These are phyloP conservation scores for Enteromius viviparus DNA, from an alignment of 2,797 vertebrate species.

Conservation along the genomic window DNA sequence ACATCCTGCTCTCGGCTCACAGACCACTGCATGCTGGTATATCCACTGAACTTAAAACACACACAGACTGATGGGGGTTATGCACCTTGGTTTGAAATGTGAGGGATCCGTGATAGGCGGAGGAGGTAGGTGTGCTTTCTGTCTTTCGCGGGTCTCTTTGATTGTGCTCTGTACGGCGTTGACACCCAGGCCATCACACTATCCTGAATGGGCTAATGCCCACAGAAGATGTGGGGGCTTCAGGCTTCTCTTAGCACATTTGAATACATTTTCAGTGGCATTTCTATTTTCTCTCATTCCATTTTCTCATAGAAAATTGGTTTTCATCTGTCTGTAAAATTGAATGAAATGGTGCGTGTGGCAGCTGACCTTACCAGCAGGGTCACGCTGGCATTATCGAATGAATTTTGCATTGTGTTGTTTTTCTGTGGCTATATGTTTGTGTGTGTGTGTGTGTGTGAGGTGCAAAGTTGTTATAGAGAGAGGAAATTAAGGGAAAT, in stretches of 20 bases:
- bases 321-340: conserved; percentile 57
- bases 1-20: conserved; percentile 38
- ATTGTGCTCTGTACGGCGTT: conserved; percentile 43
- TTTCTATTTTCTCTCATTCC: conserved; percentile 50
- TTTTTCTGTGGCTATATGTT: conserved; percentile 25
- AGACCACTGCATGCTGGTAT: conserved; percentile 58
- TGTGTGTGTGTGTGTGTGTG: conserved; percentile 22
- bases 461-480: conserved; percentile 59
- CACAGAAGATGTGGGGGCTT: conserved; percentile 33
- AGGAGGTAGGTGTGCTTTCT: conserved; percentile 65
- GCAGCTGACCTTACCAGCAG: conserved; percentile 24
- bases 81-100: conserved; percentile 46
- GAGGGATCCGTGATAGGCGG: conserved; percentile 48
- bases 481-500: conserved; percentile 30
- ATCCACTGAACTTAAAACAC: conserved; percentile 43
- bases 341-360: conserved; percentile 51
- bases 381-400: conserved; percentile 42
- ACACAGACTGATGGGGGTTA: conserved; percentile 1
- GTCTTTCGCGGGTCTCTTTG: conserved; percentile 52
- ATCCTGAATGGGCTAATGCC: conserved; percentile 53
- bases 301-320: conserved; percentile 53
- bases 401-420: conserved; percentile 44
- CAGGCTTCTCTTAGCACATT: conserved; percentile 47
- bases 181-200: conserved; percentile 43
- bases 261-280: conserved; percentile 45